Percentiles rank a stretch among this genome's conserved stretches.
phyloP scores from a whole-genome alignment of 2,888 invertebrate genomes.

The Apeira syringaria region DNA sequence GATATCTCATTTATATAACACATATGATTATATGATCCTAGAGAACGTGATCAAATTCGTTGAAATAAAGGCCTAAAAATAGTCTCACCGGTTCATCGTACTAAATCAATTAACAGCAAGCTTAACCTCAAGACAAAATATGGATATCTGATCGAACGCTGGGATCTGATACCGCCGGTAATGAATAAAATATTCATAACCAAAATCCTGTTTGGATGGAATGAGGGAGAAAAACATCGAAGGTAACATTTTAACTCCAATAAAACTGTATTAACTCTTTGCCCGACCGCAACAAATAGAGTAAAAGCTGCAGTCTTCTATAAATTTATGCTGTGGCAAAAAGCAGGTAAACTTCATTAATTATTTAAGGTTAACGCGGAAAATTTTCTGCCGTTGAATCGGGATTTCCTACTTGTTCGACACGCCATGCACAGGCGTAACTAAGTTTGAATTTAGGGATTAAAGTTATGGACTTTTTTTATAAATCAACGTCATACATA shows the following conservation, averaged over 20 bases:
- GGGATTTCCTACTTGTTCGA: conserved; percentile 26
- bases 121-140: no score
- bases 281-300: conserved; percentile 38
- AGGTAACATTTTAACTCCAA: conserved; percentile 33
- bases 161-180: neutral
- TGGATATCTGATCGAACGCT: neutral
- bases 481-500: no score
- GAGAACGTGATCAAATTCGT: no score
- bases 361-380: conserved; percentile 41
- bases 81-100: no score
- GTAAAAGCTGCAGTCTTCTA: conserved; percentile 15
- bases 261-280: conserved; percentile 35
- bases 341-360: conserved; percentile 39
- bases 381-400: conserved; percentile 34
- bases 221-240: conserved; percentile 26
- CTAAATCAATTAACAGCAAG: no score
- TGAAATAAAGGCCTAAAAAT: no score
- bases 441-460: conserved; percentile 26
- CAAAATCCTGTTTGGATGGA: conserved; percentile 11
- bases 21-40: no score
- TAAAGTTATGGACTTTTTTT: no score
- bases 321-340: conserved; percentile 16
- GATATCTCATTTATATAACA: no score
- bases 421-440: conserved; percentile 24
- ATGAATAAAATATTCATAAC: conserved; percentile 7